Percentiles rank a stretch among this genome's conserved stretches.
phyloP scores from a whole-genome alignment of 1,140 invertebrate species.

The Scaptomyza graminum region DNA sequence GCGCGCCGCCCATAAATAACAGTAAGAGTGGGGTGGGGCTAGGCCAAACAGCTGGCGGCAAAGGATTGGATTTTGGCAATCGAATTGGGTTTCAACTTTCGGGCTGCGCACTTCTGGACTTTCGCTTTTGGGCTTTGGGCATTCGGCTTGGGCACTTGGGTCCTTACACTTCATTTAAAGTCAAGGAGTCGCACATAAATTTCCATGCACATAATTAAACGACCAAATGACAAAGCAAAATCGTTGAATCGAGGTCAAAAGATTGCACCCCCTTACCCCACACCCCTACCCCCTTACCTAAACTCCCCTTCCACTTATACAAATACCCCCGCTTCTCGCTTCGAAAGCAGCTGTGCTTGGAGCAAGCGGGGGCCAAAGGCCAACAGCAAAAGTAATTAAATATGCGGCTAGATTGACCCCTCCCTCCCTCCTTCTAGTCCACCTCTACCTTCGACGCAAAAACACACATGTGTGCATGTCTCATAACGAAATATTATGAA shows the following conservation, averaged over 20 bases:
- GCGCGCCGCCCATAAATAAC: conserved; percentile 72
- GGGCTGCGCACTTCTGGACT: background rate
- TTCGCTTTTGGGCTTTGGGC: background rate
- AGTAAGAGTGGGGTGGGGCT: conserved; percentile 3
- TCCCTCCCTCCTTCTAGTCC: background rate
- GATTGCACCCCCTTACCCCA: background rate
- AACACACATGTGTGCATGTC: conserved; percentile 22
- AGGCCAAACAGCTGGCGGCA: conserved; percentile 69
- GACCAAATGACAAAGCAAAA: conserved; percentile 80
- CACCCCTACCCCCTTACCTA: too few species aligned
- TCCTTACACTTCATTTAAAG: conserved; percentile 81
- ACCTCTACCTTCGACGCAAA: background rate
- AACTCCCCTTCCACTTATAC: too few species aligned
- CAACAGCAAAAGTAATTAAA: conserved; percentile 68
- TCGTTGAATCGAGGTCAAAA: conserved; percentile 75
- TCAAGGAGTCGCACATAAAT: conserved; percentile 81
- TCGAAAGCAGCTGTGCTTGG: background rate
- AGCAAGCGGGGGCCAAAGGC: conserved; percentile 18
- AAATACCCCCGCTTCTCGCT: too few species aligned
- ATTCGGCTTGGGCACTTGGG: conserved; percentile 20
- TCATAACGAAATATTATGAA: conserved; percentile 74
- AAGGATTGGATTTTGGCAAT: conserved; percentile 63
- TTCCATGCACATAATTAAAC: conserved; percentile 82
- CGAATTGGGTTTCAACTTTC: conserved; percentile 6
- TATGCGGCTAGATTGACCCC: conserved; percentile 66